Conservation (phyloP, 1,140 invertebrate species). For the Eumaeus atala region DNA sequence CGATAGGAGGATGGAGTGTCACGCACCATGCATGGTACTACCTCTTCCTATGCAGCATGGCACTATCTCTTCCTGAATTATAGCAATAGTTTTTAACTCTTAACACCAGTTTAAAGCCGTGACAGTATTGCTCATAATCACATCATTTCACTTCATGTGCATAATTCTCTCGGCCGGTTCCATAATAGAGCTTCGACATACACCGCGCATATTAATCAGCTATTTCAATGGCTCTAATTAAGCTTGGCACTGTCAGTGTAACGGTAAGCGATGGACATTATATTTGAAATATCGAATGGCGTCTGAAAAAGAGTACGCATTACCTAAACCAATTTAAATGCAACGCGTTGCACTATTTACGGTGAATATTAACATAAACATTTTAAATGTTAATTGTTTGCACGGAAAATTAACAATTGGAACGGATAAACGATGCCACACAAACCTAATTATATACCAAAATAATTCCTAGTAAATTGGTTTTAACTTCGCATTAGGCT, state of each 20-base stretch:
- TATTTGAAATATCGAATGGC: constrained; percentile 26
- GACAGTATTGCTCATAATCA: constrained; percentile 49
- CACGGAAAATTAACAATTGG: no score
- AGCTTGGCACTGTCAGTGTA: constrained; percentile 57
- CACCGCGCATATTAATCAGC: constrained; percentile 66
- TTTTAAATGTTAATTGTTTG: no score
- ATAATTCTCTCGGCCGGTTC: constrained; percentile 47
- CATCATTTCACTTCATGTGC: constrained; percentile 51
- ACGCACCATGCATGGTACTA: no score
- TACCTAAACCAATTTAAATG: constrained; percentile 8
- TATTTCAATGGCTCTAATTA: constrained; percentile 67
- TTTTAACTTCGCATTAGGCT: no score
- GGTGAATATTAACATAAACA: no score
- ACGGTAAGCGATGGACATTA: constrained; percentile 50
- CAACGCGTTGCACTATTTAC: background rate
- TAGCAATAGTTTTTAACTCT: background rate
- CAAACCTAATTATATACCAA: no score
- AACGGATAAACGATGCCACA: no score
- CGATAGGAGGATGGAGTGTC: no score
- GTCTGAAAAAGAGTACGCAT: constrained; percentile 4
- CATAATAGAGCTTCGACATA: constrained; percentile 51
- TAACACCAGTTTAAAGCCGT: constrained; percentile 12
- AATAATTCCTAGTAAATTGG: no score
- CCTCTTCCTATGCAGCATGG: no score
- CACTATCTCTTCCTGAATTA: no score